phyloP scores from a whole-genome alignment of 2,888 invertebrate genomes.

The Spicauda simplicius region DNA sequence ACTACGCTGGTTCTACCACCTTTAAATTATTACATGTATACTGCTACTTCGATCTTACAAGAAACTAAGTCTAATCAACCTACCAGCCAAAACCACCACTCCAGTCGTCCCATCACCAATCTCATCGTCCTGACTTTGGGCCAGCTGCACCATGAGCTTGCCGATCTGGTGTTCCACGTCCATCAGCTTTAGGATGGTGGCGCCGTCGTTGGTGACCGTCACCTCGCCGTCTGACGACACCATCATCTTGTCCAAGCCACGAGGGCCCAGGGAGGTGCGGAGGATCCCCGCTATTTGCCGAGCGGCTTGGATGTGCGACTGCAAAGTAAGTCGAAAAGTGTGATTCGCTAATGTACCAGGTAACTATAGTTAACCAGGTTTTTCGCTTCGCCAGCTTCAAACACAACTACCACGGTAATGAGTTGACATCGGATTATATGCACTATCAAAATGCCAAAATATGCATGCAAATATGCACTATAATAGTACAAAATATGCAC shows the following conservation, averaged over 20 bases:
- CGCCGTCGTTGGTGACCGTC: constrained; percentile 99
- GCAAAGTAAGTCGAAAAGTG: constrained; percentile 34
- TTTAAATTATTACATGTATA: too few species aligned
- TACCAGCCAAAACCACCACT: constrained; percentile 92
- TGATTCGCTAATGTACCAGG: too few species aligned
- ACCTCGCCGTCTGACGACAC: constrained; percentile 98
- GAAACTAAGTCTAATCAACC: constrained; percentile 35
- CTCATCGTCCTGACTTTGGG: constrained; percentile 99
- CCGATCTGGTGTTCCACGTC: constrained; percentile 99
- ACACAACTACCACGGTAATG: too few species aligned
- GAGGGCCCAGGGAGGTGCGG: constrained; percentile 97
- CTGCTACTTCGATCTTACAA: too few species aligned
- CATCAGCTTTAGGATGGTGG: constrained; percentile 99
- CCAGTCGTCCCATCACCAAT: constrained; percentile 99
- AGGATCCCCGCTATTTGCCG: constrained; percentile 95
- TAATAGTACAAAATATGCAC: too few species aligned
- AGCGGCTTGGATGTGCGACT: constrained; percentile 99
- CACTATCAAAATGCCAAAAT: too few species aligned
- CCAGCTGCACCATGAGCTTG: constrained; percentile 98
- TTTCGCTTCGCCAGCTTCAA: too few species aligned
- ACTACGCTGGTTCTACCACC: too few species aligned
- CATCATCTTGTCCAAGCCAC: constrained; percentile 99
- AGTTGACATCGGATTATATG: too few species aligned
- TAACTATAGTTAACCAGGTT: too few species aligned
- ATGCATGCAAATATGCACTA: too few species aligned